These are phyloP conservation scores for Actenoides lindsayi DNA, from an alignment of 2,113 vertebrate genomes.

Conservation along the genomic window DNA sequence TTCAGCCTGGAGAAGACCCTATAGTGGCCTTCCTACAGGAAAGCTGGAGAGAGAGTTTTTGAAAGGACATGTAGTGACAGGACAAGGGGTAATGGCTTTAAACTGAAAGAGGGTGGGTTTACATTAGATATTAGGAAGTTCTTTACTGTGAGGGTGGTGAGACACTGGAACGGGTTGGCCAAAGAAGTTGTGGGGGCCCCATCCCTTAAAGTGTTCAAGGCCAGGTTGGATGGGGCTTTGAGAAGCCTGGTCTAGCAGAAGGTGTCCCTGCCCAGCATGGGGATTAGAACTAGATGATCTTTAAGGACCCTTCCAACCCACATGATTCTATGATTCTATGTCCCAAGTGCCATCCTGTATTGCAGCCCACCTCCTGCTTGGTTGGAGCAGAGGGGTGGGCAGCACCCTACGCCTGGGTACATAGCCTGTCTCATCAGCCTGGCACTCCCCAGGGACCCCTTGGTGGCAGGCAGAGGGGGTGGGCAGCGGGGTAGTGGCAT, in stretches of 20 bases:
- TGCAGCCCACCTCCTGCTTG: rapidly evolving
- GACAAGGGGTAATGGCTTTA: background rate
- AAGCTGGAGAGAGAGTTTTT: background rate
- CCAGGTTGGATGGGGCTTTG: background rate
- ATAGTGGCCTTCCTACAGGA: background rate
- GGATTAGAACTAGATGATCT: background rate
- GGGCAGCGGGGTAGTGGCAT: background rate
- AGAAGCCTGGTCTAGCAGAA: background rate
- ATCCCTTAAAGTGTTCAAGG: background rate
- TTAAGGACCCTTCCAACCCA: background rate
- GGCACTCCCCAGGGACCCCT: background rate
- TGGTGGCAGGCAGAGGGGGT: background rate
- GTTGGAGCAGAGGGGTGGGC: background rate
- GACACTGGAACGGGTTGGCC: background rate
- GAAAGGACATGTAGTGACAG: background rate
- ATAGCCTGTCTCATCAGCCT: background rate
- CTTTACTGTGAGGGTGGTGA: background rate
- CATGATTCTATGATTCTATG: background rate
- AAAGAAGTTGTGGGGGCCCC: background rate
- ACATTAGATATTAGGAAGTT: background rate
- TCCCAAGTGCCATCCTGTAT: background rate
- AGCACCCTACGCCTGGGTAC: background rate
- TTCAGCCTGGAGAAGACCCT: background rate
- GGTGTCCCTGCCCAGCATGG: background rate
- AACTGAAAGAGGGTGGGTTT: background rate